Base-by-base conservation (phyloP, 1,140 invertebrate genomes). In the Danaus melanippus region DNA sequence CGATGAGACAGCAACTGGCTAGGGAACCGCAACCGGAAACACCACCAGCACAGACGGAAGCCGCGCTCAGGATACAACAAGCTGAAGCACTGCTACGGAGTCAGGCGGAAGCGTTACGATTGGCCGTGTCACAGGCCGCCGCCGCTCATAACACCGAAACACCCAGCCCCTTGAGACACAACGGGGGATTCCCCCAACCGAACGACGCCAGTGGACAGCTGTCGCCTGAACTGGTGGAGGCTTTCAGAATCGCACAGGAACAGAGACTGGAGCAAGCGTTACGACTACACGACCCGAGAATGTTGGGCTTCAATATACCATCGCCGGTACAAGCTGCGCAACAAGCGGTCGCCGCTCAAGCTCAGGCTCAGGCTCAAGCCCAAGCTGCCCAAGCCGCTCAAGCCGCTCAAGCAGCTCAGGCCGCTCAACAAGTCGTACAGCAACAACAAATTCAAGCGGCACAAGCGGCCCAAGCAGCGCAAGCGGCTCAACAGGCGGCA, bases 201-300 rank as follows among this genome's bases (percentile, higher is more conserved):
- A 78, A 71, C 12, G 79, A 85, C 51, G 74, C 70, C 4, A 79
- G 79, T 51, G 87, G 88, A 49, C 87, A 89, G 46, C 71, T 91
- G 15, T 90, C 89, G 47, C 89, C 90, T 2, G 90, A 91, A 66
- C 74, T 91, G 41, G 89, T 89, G 1, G 93, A 95, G 76, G 93
- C 92, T 8, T 87, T 94, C 50, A 88, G 93, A 71, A 88, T 95
- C 47, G 86, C 86, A 10, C 93, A 94, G 69, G 94, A 95, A 69
- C 93, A 94, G 67, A 88, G 94, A 69, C 77, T 95, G 68, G 93
- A 95, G 70, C 94, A 95, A 66, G 93, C 94, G 8, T 76, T 95
- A 58, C 90, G 94, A 64, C 89, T 95, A 64, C 93, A 95, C 74
- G 84, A 88, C 59, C 87, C 87, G 1, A 78, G 87, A 49, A 88